Percentiles rank a stretch among this genome's conserved stretches.
Evolutionary conservation across 1,140 invertebrate genomes (phyloP).

Genomic region (Drosophila truncata): DNA sequence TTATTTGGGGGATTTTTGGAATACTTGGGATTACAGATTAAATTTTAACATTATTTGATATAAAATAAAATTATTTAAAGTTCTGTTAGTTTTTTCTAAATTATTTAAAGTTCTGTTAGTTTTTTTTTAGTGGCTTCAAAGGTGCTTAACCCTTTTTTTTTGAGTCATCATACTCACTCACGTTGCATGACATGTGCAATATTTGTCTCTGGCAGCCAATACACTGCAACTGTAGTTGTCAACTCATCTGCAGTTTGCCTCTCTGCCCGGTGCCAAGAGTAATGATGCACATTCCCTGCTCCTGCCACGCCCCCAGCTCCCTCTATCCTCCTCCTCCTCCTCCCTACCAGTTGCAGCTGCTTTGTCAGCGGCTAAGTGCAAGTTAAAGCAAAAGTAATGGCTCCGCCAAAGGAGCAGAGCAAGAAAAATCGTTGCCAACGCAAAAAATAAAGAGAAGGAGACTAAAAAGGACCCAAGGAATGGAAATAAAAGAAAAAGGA

Average conservation of each 20-base stretch:
- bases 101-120: no score
- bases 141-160: neutral
- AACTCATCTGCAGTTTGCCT: constrained; percentile 64
- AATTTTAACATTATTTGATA: neutral
- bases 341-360: constrained; percentile 39
- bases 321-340: neutral
- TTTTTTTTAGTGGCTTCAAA: neutral
- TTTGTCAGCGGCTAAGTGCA: constrained; percentile 79
- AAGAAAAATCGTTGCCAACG: constrained; percentile 52
- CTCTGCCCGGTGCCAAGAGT: constrained; percentile 54
- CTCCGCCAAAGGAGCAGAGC: constrained; percentile 47
- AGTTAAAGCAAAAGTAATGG: constrained; percentile 78
- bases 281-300: constrained; percentile 61
- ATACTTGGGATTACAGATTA: neutral
- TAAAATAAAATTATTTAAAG: neutral
- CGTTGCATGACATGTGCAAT: constrained; percentile 78
- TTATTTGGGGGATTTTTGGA: neutral
- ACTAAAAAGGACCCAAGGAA: neutral
- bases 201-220: constrained; percentile 79
- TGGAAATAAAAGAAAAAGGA: constrained; percentile 1
- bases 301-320: neutral
- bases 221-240: constrained; percentile 70
- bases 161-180: constrained; percentile 50
- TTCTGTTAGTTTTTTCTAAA: no score
- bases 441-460: neutral